These are phyloP conservation scores for Ctenopoma kingsleyae DNA, from an alignment of 2,797 vertebrate species.

Conservation along the genomic window DNA sequence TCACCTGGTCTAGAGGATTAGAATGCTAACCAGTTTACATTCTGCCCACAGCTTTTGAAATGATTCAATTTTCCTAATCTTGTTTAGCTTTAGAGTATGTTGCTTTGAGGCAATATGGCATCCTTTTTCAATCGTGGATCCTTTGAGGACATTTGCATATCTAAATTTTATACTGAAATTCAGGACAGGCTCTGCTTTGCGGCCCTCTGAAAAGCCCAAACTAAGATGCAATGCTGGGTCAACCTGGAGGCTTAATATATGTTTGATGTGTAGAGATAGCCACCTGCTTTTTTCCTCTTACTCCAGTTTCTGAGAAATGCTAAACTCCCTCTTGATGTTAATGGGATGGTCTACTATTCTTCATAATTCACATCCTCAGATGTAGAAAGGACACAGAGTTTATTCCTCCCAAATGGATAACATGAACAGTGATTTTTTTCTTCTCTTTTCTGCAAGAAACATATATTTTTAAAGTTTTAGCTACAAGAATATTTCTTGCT, in stretches of 20 bases:
- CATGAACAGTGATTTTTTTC: slow-evolving; percentile 41
- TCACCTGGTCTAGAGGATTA: slow-evolving; percentile 85
- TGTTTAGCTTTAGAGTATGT: slow-evolving; percentile 88
- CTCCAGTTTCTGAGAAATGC: slow-evolving; percentile 76
- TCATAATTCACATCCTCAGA: slow-evolving; percentile 70
- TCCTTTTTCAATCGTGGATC: slow-evolving; percentile 83
- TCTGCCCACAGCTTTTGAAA: slow-evolving; percentile 88
- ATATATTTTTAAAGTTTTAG: slow-evolving; percentile 34
- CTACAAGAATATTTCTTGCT: slow-evolving; percentile 6
- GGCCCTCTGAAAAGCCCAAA: slow-evolving; percentile 75
- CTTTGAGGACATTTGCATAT: slow-evolving; percentile 87
- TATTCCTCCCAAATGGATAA: slow-evolving; percentile 68
- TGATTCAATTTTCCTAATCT: slow-evolving; percentile 91
- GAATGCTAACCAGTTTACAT: slow-evolving; percentile 87
- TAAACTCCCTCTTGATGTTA: slow-evolving; percentile 80
- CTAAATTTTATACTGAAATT: slow-evolving; percentile 82
- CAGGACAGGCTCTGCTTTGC: slow-evolving; percentile 81
- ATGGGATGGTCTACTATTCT: slow-evolving; percentile 78
- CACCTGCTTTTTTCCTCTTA: slow-evolving; percentile 73
- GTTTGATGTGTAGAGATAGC: slow-evolving; percentile 86
- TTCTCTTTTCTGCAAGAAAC: slow-evolving; percentile 22
- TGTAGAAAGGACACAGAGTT: slow-evolving; percentile 68
- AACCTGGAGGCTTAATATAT: slow-evolving; percentile 85
- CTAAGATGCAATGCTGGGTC: slow-evolving; percentile 75
- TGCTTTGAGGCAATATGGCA: slow-evolving; percentile 86